Evolutionary conservation across 2,888 invertebrate genomes (phyloP).

Genomic region (Agrenia bidenticulata): DNA sequence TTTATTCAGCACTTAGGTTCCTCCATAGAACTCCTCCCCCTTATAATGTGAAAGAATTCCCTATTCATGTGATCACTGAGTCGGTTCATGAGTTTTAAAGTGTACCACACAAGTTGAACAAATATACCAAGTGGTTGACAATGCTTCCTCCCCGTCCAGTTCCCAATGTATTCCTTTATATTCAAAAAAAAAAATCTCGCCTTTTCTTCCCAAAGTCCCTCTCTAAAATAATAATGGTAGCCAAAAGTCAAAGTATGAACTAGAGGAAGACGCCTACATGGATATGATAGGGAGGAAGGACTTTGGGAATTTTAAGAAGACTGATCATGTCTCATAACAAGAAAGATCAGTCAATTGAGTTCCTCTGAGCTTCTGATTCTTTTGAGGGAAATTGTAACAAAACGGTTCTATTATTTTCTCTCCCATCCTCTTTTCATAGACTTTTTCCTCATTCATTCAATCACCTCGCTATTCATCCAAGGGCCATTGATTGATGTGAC

Average conservation of each 20-base stretch:
- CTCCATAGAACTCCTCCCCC: not conserved
- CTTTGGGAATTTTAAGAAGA: not conserved
- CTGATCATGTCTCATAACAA: constrained; percentile 11
- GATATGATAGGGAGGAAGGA: not conserved
- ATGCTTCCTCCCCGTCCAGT: not conserved
- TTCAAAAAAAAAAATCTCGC: not conserved
- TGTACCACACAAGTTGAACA: constrained; percentile 53
- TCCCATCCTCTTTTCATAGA: not conserved
- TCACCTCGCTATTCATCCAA: constrained; percentile 12
- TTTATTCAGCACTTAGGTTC: no score
- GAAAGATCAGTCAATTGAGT: constrained; percentile 7
- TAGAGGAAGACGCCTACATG: not conserved
- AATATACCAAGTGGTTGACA: constrained; percentile 27
- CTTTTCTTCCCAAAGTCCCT: not conserved
- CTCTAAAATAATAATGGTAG: no score
- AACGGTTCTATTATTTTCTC: constrained; percentile 10
- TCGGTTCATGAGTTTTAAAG: constrained; percentile 14
- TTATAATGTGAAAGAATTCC: constrained; percentile 1
- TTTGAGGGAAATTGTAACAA: constrained; percentile 17
- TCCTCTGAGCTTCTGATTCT: not conserved
- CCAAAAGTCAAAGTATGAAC: not conserved
- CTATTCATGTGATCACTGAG: constrained; percentile 13
- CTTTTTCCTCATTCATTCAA: constrained; percentile 9
- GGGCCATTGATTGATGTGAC: constrained; percentile 10
- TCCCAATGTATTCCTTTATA: not conserved